Evolutionary conservation across 2,113 vertebrate species (phyloP), one percentile per base, ranked within the genome.

Genomic region (Xiphophorus couchianus): DNA sequence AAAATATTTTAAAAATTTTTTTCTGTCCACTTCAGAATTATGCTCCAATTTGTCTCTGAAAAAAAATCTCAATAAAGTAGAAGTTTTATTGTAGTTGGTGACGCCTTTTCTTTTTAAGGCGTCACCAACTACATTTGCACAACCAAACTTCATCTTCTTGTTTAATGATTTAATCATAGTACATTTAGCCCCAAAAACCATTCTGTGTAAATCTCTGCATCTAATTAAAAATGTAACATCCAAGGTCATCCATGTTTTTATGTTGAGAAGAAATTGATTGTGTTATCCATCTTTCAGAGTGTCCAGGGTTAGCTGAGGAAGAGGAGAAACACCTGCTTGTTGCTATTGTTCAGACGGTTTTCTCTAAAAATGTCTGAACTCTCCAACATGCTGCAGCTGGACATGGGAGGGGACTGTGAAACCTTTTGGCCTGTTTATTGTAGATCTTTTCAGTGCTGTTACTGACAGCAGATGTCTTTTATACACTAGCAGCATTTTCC

Each of bases 381-480:
- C 79, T 80, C 74, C 81, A 84, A 84, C 83, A 70, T 17, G 72
- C 80, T 89, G 86, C 91, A 91, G 91, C 91, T 92, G 90, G 85
- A 88, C 84, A 76, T 74, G 85, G 88, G 89, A 88, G 86, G 87
- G 73, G 87, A 63, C 62, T 85, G 80, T 82, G 86, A 78, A 81
- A 82, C 63, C 81, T 58, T 58, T 80, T 90, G 91, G 86, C 83
- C 76, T 88, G 92, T 93, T 91, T 92, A 92, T 90, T 91, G 85
- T 83, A 82, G 82, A 81, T 83, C 86, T 78, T 89, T 82, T 90
- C 86, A 86, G 71, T 2, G 62, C 83, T 14, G 74, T 90, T 84
- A 80, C 68, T 84, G 86, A 71, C 81, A 93, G 83, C 91, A 91
- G 88, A 86, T 91, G 90, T 89, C 78, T 75, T 71, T 74, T 79